phyloP scores from a whole-genome alignment of 1,140 invertebrate species.

The Drosophila oshimai region DNA sequence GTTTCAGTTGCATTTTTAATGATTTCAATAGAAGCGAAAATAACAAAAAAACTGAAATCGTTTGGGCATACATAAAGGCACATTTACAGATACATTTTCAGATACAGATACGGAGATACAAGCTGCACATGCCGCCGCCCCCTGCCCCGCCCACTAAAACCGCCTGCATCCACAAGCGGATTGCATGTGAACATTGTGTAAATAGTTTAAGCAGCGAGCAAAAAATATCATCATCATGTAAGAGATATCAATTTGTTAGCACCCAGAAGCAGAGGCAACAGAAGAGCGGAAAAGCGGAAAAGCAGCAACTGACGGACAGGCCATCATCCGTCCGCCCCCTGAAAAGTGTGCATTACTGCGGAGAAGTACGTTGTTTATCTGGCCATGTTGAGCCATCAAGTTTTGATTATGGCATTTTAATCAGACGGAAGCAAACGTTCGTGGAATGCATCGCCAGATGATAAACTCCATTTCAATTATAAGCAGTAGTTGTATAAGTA shows the following conservation, averaged over 20 bases:
- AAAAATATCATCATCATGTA: conserved; percentile 49
- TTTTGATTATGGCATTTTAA: conserved; percentile 29
- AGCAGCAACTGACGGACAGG: conserved; percentile 3
- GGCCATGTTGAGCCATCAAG: conserved; percentile 3
- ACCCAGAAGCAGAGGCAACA: conserved; percentile 9
- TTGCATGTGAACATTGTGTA: conserved; percentile 51
- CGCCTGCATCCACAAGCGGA: background rate
- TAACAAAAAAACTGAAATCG: conserved; percentile 14
- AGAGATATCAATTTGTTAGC: conserved; percentile 65
- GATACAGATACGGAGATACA: conserved; percentile 11
- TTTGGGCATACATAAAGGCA: conserved; percentile 9
- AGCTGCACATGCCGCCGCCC: conserved; percentile 1
- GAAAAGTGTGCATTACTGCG: background rate
- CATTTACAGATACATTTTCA: background rate
- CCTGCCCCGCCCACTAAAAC: background rate
- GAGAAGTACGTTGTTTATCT: conserved; percentile 21
- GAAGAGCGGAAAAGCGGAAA: too few relatives aligned
- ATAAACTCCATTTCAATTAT: background rate
- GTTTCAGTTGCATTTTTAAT: conserved; percentile 64
- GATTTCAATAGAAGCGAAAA: conserved; percentile 58
- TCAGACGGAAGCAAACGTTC: background rate
- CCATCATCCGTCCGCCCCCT: background rate
- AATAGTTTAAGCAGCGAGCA: conserved; percentile 30
- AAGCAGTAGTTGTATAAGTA: too few relatives aligned
- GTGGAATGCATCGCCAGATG: background rate